Evolutionary conservation across 2,113 vertebrate genomes (phyloP), one percentile per base, ranked within the genome.

Genomic region (Mus musculus): DNA sequence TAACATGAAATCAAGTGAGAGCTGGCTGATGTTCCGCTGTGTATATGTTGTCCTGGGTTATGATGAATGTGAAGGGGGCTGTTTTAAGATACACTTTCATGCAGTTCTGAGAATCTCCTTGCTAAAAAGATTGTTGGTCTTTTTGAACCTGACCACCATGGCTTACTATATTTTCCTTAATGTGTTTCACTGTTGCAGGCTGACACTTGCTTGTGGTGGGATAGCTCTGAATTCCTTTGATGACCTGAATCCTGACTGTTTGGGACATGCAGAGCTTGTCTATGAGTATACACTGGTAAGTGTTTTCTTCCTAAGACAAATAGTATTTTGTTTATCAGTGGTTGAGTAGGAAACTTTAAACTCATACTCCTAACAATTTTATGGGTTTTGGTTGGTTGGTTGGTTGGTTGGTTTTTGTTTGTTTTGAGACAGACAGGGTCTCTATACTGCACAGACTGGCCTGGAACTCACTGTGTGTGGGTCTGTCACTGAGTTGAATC

Each of bases 281-380:
- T 99, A 99, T 7, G 99, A 99, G 92, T 99, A 99, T 94, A 99
- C 99, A 0, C 97, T 99, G 98, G 99, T 99, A 96, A 98, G 99
- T 97, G 59, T 59, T 73, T 92, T 91, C 17, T 87, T 96, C 52
- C 19, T 16, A 16, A 71, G 33, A 71, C 91, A 93, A 91, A 85
- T 30, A 26, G 6, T 71, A 14, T 30, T 75, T 33, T 59, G 67
- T 54, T 56, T 14, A 19, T 61, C 90, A 9, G 19, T 93, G 63
- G 72, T 97, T 94, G 0, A 12, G 52, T 67, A 61, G 20, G 6
- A 96, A 93, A 91, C 24, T 77, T 73, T 26, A 90, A 52, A 82
- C 52, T 86, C 1, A 13, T 14, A 89, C 30, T 89, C 87, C 82
- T n/a, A 82, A 36, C 19, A 77, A 26, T 17, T 54, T 80, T 52